Evolutionary conservation across 1,140 invertebrate species (phyloP).

Genomic region (Drosophila fuyamai): DNA sequence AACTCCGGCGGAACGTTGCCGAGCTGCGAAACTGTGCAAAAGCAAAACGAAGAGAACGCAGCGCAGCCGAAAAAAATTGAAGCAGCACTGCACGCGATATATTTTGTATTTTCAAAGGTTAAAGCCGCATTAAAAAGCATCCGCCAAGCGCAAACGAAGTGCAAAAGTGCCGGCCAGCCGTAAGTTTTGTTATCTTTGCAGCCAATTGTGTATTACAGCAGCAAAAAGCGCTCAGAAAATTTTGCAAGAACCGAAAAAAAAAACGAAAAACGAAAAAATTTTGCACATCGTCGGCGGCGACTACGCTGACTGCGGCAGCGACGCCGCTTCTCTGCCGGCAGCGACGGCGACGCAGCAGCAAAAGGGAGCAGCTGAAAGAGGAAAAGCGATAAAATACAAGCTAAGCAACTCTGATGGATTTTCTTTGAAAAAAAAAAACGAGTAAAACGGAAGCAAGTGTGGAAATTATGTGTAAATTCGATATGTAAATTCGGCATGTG

Average conservation of each 20-base stretch:
- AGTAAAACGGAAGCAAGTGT: constrained; percentile 20
- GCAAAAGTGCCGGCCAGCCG: constrained; percentile 69
- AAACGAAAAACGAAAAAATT: constrained; percentile 66
- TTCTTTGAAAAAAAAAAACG: constrained; percentile 11
- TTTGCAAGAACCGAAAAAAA: constrained; percentile 69
- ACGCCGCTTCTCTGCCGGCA: constrained; percentile 29
- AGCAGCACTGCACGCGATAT: constrained; percentile 79
- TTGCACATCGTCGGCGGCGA: constrained; percentile 74
- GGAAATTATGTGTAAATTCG: constrained; percentile 61
- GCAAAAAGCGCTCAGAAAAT: constrained; percentile 36
- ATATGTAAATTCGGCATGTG: constrained; percentile 77
- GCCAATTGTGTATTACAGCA: constrained; percentile 46
- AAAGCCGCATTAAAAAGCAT: constrained; percentile 56
- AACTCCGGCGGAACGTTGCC: constrained; percentile 32
- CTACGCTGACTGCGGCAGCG: constrained; percentile 44
- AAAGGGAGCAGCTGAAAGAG: constrained; percentile 65
- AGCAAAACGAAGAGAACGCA: constrained; percentile 68
- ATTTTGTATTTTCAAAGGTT: constrained; percentile 78
- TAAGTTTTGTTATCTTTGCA: constrained; percentile 62
- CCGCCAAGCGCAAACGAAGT: constrained; percentile 33
- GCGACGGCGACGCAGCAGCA: constrained; percentile 47
- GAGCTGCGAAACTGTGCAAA: constrained; percentile 59
- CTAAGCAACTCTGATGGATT: constrained; percentile 27
- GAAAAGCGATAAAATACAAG: constrained; percentile 50
- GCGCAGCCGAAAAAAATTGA: constrained; percentile 68